phyloP scores from a whole-genome alignment of 2,113 vertebrate genomes.

The Tachysurus vachellii region DNA sequence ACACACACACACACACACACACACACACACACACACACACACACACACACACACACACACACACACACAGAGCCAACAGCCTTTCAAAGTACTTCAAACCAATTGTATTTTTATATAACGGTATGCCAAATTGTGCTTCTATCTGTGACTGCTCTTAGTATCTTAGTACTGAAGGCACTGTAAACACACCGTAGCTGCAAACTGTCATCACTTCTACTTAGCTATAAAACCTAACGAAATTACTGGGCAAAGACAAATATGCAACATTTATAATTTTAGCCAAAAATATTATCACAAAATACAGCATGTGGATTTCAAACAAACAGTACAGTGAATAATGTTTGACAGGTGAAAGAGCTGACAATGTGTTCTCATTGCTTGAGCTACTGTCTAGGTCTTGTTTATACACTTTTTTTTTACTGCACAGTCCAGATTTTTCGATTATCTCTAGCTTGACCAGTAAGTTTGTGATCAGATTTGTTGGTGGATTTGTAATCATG shows the following conservation, averaged over 20 bases:
- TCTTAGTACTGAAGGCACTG: background rate
- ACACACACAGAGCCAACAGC: background rate
- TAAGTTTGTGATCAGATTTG: background rate
- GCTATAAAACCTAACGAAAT: background rate
- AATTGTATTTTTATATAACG: constrained; percentile 32
- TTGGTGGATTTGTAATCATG: background rate
- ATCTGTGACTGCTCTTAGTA: background rate
- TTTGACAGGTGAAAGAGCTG: background rate
- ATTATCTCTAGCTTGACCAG: background rate
- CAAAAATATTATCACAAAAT: background rate
- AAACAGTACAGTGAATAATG: background rate
- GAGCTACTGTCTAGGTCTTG: background rate
- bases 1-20: too few species aligned
- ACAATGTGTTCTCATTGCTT: background rate
- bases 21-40: background rate
- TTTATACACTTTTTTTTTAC: background rate
- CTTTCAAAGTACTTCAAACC: constrained; percentile 23
- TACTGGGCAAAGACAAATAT: background rate
- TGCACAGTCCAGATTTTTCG: background rate
- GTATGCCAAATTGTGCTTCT: background rate
- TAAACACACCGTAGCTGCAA: background rate
- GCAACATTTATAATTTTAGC: background rate
- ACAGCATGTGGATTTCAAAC: background rate
- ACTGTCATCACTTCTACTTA: background rate
- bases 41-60: constrained; percentile 18